Evolutionary conservation across 1,140 invertebrate species (phyloP).

Genomic region (Cherax quadricarinatus): DNA sequence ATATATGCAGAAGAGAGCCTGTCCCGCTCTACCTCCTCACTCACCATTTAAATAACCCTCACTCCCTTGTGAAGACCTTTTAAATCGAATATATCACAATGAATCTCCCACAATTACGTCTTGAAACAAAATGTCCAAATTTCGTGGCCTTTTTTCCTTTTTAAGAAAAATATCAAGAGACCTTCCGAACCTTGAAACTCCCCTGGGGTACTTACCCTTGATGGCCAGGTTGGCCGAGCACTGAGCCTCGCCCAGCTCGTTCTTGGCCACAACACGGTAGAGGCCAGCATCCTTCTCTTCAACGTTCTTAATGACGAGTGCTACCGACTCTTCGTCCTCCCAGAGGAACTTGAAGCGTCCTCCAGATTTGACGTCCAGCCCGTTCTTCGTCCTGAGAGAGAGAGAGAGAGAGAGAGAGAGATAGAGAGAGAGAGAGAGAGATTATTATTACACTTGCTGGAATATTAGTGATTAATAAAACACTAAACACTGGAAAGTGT

Average conservation of each 20-base stretch:
- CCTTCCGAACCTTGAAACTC: too few relatives aligned
- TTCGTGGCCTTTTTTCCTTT: too few relatives aligned
- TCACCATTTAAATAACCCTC: too few relatives aligned
- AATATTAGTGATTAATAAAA: background rate
- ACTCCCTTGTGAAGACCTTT: too few relatives aligned
- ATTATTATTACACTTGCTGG: background rate
- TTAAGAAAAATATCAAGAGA: too few relatives aligned
- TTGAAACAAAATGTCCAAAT: too few relatives aligned
- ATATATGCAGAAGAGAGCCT: too few relatives aligned
- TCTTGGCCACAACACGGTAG: conserved; percentile 90
- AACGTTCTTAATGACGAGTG: conserved; percentile 93
- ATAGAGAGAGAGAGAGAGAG: background rate
- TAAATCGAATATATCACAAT: too few relatives aligned
- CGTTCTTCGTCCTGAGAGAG: conserved; percentile 84
- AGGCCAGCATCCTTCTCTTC: conserved; percentile 88
- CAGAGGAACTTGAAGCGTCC: conserved; percentile 91
- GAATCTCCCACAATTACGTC: too few relatives aligned
- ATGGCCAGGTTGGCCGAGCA: conserved; percentile 86
- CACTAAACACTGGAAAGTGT: background rate
- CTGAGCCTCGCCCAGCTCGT: conserved; percentile 90
- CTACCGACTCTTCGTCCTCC: conserved; percentile 94
- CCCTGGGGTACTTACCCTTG: conserved; percentile 79
- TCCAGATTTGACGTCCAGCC: conserved; percentile 87
- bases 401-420: background rate
- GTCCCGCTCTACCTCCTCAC: too few relatives aligned